A percentile compares a stretch with the other conserved stretches of the same genome.
Conservation (phyloP, 2,113 vertebrate genomes). For the Smithornis capensis region DNA sequence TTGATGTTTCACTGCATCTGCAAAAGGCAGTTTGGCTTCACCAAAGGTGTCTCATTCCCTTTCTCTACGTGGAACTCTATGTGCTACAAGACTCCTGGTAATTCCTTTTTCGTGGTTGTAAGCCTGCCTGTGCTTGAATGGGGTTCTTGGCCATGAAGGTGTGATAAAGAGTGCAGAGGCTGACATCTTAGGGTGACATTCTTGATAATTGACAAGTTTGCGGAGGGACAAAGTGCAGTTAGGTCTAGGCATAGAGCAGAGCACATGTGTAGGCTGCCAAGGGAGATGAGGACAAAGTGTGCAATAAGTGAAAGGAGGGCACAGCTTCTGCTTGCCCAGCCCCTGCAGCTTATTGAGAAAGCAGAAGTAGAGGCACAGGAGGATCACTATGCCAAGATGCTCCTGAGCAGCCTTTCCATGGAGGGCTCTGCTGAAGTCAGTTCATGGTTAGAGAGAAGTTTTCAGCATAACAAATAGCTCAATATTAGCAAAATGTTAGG, state of each 20-base stretch:
- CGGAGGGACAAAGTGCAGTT: not conserved
- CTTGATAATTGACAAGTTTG: not conserved
- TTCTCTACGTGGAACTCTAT: fast-evolving
- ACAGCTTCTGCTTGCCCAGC: not conserved
- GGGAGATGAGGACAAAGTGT: not conserved
- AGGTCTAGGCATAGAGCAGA: not conserved
- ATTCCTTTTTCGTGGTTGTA: not conserved
- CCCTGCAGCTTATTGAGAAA: not conserved
- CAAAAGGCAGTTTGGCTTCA: not conserved
- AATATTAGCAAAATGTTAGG: not conserved
- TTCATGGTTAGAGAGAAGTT: not conserved
- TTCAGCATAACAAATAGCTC: not conserved
- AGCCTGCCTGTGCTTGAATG: not conserved
- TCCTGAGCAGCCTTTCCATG: not conserved
- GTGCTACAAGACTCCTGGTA: not conserved
- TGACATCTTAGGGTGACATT: not conserved
- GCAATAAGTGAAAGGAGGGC: fast-evolving
- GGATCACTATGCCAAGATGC: not conserved
- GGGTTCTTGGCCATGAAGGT: not conserved
- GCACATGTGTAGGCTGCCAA: not conserved
- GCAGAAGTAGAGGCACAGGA: not conserved
- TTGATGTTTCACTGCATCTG: not conserved
- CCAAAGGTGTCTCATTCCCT: not conserved
- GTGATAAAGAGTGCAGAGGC: not conserved
- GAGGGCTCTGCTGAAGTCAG: not conserved